Evolutionary conservation across 2,888 invertebrate genomes (phyloP).

Genomic region (Seira sanloemensis): DNA sequence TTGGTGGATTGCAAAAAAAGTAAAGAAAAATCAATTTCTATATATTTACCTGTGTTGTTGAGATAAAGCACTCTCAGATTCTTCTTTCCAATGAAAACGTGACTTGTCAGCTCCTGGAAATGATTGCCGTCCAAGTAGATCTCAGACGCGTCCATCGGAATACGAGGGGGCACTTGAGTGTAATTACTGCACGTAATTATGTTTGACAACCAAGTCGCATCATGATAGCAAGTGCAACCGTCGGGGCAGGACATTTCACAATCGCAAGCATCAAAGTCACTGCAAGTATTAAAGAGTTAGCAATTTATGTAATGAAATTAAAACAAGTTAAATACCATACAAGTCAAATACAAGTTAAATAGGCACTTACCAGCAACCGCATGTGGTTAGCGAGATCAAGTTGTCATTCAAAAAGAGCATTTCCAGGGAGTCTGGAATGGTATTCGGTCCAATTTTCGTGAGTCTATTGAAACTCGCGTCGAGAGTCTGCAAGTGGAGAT

Average conservation of each 20-base stretch:
- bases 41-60: slow-evolving; percentile 92
- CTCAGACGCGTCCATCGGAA: slow-evolving; percentile 93
- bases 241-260: slow-evolving; percentile 97
- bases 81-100: slow-evolving; percentile 94
- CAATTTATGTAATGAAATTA: too few relatives aligned
- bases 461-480: slow-evolving; percentile 95
- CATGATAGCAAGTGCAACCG: slow-evolving; percentile 96
- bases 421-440: slow-evolving; percentile 89
- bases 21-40: too few relatives aligned
- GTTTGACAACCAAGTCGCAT: slow-evolving; percentile 94
- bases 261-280: slow-evolving; percentile 97
- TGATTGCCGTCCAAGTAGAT: slow-evolving; percentile 90
- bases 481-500: slow-evolving; percentile 86
- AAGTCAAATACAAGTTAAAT: slow-evolving; percentile 88
- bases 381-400: slow-evolving; percentile 86
- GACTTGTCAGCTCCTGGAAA: slow-evolving; percentile 87
- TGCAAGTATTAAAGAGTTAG: slow-evolving; percentile 85
- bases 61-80: slow-evolving; percentile 91
- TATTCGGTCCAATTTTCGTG: slow-evolving; percentile 82
- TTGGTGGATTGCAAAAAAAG: too few relatives aligned
- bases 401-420: slow-evolving; percentile 92
- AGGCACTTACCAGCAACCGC: too few relatives aligned
- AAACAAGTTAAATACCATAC: slow-evolving; percentile 88
- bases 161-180: slow-evolving; percentile 85
- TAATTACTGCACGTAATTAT: slow-evolving; percentile 89